Base-by-base conservation (phyloP, 2,888 invertebrate genomes). In the Oxyteleia sp. region DNA sequence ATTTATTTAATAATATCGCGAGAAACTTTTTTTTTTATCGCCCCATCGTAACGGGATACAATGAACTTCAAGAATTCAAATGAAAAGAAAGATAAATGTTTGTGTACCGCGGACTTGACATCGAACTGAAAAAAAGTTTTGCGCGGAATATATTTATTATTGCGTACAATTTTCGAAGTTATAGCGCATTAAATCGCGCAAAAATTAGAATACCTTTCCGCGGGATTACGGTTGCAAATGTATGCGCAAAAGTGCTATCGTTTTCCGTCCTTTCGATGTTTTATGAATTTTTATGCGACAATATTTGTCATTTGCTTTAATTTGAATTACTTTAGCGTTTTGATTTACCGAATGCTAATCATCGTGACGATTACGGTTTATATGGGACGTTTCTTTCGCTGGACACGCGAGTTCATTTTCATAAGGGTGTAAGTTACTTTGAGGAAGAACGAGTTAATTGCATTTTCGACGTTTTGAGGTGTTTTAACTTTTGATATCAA, bases 221-320 rank as follows among this genome's bases (percentile, higher is more conserved):
- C 20, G 2, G 43, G 20, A 47, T 47, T 16, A 47, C 11, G 11
- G 4, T 18, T 47, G 47, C 20, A 47, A 47, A 47, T 47, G 3
- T 47, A 47, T 47, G 47, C 47, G 4, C 47, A 16, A 47, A 47
- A 18, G 8, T 47, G 16, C 47, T 47, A 47, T 47, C 47, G 18
- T 47, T 47, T 47, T 47, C 10, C 43, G 3, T 47, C 11, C 47
- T 47, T 47, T 47, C 16, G 35, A 35, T 16, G 18, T 47, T 47
- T 47, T 47, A 47, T 47, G 47, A 16, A 47, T 47, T 47, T 47
- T 47, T 47, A 47, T 18, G 47, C 8, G 47, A 47, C 18, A 47
- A 16, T 47, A 47, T 47, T 20, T 47, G 47, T 18, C 16, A 20
- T 47, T 47, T 47, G 11, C 47, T 47, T 47, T 47, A 47, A 18